These are phyloP conservation scores for Platycnemis pennipes DNA, from an alignment of 2,888 invertebrate genomes.

Conservation along the genomic window DNA sequence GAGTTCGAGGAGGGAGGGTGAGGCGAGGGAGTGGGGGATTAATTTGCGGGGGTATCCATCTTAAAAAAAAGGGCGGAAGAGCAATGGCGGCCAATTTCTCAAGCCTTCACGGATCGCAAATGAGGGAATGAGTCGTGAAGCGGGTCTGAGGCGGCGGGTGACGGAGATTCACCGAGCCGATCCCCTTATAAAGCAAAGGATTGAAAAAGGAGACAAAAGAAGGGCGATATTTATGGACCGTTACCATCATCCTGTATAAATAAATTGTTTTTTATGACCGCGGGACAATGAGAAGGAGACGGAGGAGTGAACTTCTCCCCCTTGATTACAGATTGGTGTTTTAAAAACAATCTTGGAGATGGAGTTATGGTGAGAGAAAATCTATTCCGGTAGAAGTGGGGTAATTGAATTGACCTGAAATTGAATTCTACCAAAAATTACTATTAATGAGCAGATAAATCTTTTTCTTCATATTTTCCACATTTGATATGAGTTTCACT, in stretches of 20 bases:
- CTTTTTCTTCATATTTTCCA: neutral
- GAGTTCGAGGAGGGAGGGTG: neutral
- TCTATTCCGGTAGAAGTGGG: neutral
- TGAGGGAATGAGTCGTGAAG: conserved; percentile 57
- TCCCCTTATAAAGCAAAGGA: conserved; percentile 34
- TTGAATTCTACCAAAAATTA: neutral
- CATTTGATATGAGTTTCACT: neutral
- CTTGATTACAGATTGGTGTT: conserved; percentile 40
- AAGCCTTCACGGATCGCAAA: conserved; percentile 59
- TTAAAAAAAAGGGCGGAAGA: conserved; percentile 12
- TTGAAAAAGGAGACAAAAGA: conserved; percentile 10
- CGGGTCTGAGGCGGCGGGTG: conserved; percentile 21
- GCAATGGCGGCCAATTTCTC: conserved; percentile 57
- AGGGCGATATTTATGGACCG: conserved; percentile 44
- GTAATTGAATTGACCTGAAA: neutral
- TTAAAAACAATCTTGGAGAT: neutral
- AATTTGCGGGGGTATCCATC: conserved; percentile 11
- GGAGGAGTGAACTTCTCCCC: neutral
- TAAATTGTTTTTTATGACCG: conserved; percentile 20
- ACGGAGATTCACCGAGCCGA: conserved; percentile 33
- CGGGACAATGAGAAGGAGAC: neutral
- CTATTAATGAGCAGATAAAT: neutral
- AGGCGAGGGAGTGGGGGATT: neutral
- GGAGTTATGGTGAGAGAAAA: neutral
- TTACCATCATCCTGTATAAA: neutral